Evolutionary conservation across 2,888 invertebrate genomes (phyloP).

Genomic region (Heliothis peltigera): DNA sequence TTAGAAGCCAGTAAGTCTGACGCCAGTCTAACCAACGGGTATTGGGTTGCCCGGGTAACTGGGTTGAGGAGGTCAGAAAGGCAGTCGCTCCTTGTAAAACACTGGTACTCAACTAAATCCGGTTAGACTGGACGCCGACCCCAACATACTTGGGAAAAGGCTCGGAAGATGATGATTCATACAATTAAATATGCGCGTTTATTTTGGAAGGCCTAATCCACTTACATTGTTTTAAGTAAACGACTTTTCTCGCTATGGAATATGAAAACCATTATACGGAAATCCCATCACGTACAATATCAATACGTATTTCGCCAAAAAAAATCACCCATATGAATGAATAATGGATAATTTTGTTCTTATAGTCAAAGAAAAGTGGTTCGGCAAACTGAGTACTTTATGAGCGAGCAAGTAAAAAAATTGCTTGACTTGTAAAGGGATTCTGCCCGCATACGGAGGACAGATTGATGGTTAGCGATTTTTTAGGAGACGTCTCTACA

Average conservation of each 20-base stretch:
- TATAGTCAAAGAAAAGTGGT: conserved; percentile 68
- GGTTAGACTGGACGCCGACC: too few species aligned
- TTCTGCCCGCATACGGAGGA: conserved; percentile 70
- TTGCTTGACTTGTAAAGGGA: conserved; percentile 74
- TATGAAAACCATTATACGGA: conserved; percentile 4
- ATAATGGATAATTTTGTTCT: conserved; percentile 72
- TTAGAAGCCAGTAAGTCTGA: too few species aligned
- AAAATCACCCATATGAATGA: conserved; percentile 53
- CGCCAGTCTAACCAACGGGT: too few species aligned
- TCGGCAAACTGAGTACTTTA: conserved; percentile 51
- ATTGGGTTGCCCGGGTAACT: too few species aligned
- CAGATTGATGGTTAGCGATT: conserved; percentile 75
- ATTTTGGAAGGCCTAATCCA: too few species aligned
- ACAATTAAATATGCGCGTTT: too few species aligned
- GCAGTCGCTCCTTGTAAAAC: too few species aligned
- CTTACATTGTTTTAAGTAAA: too few species aligned
- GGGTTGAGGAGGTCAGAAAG: too few species aligned
- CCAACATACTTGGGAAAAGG: too few species aligned
- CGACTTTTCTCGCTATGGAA: conserved; percentile 5
- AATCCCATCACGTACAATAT: background rate
- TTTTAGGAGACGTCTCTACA: conserved; percentile 68
- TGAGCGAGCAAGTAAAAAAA: conserved; percentile 72
- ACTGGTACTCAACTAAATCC: too few species aligned
- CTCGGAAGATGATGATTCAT: too few species aligned
- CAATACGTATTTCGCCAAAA: conserved; percentile 9